These are phyloP conservation scores for Mionectes macconnelli DNA, from an alignment of 2,113 vertebrate genomes.

Conservation along the genomic window DNA sequence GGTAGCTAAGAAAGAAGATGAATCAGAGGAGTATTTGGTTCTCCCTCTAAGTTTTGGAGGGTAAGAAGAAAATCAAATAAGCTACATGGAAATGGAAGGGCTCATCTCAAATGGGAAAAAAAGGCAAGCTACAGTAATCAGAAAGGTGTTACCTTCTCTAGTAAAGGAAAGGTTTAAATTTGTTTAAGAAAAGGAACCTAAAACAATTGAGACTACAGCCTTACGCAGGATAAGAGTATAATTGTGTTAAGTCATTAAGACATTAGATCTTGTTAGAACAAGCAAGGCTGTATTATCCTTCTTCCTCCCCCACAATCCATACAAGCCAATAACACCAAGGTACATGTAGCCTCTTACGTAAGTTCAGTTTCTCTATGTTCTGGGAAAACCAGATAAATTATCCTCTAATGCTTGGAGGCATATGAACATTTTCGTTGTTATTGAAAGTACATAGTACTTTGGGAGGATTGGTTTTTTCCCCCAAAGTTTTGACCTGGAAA, in stretches of 20 bases:
- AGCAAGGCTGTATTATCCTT: neutral
- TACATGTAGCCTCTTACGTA: neutral
- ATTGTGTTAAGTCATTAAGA: neutral
- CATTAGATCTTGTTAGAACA: neutral
- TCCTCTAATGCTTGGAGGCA: neutral
- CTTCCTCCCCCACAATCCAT: neutral
- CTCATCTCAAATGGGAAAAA: neutral
- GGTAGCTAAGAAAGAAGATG: neutral
- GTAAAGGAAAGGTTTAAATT: neutral
- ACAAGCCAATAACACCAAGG: neutral
- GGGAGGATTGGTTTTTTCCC: fast-evolving
- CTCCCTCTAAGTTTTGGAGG: neutral
- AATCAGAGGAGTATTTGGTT: neutral
- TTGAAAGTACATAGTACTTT: neutral
- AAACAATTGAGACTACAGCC: neutral
- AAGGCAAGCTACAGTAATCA: neutral
- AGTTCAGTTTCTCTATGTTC: neutral
- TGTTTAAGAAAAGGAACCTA: neutral
- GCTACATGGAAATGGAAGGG: neutral
- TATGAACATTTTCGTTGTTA: neutral
- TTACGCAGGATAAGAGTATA: neutral
- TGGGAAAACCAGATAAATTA: neutral
- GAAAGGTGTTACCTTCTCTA: neutral
- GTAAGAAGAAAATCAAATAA: neutral
- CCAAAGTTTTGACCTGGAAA: neutral